phyloP scores from a whole-genome alignment of 2,888 invertebrate genomes.

The Scaptomyza parva region DNA sequence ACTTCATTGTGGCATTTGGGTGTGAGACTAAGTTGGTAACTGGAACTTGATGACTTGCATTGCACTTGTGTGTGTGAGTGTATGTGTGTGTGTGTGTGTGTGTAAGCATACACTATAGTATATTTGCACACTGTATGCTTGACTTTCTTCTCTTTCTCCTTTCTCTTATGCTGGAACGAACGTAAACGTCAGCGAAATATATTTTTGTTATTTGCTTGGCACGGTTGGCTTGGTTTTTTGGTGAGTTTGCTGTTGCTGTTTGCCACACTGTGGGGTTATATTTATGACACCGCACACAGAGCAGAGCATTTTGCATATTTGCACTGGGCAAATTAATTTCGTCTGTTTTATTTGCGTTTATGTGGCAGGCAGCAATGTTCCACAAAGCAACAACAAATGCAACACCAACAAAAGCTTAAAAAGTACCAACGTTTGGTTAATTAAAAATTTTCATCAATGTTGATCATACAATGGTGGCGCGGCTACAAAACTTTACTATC shows the following conservation, averaged over 20 bases:
- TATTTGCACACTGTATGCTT: constrained; percentile 52
- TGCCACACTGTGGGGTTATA: constrained; percentile 35
- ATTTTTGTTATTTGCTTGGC: constrained; percentile 68
- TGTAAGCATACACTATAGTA: constrained; percentile 2
- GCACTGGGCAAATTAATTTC: constrained; percentile 73
- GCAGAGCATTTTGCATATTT: constrained; percentile 71
- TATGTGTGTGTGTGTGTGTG: constrained; percentile 20
- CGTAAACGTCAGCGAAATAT: constrained; percentile 68
- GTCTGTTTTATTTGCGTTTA: constrained; percentile 65
- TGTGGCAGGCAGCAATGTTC: constrained; percentile 36
- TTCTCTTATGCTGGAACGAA: constrained; percentile 3
- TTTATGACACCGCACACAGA: constrained; percentile 69
- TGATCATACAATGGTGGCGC: neutral
- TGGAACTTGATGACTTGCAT: constrained; percentile 49
- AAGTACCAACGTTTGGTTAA: constrained; percentile 61
- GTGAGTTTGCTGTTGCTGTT: constrained; percentile 11
- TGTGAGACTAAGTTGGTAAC: constrained; percentile 33
- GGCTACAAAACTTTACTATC: constrained; percentile 20
- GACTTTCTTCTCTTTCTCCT: constrained; percentile 48
- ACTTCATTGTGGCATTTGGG: constrained; percentile 47
- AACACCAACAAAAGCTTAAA: constrained; percentile 9
- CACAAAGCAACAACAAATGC: neutral
- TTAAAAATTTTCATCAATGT: constrained; percentile 68
- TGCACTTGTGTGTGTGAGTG: constrained; percentile 24
- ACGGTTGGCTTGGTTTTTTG: constrained; percentile 47